Base-by-base conservation (phyloP, 2,888 invertebrate species). In the Sarcophaga subvicina region DNA sequence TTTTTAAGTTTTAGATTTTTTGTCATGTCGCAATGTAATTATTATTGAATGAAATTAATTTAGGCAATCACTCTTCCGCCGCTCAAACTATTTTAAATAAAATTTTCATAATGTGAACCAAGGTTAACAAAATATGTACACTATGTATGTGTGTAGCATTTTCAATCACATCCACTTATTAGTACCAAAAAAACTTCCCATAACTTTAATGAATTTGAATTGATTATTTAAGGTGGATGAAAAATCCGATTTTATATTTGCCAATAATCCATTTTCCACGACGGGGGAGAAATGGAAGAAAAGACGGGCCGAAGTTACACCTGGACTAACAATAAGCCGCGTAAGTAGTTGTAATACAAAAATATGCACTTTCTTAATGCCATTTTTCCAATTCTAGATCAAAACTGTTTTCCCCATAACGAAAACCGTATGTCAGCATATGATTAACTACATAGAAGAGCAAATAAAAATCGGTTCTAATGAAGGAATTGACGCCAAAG, bases 371-470 rank as follows among this genome's bases (percentile, higher is more conserved):
- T 59, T 37, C 37, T 47, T 62, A 37, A 14, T 37, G 3, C n/a
- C 37, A 22, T 66, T 10, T 37, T 69, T 59, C 12, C 12, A 25
- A 62, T 37, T 63, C 0, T 22, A 93, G 93, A 88, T 93, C 17
- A 95, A 94, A 88, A 91, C 93, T 0, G 94, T 94, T 89, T 94
- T 94, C 84, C 93, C 94, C 0, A 91, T 94, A 4, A 93, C 95
- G 10, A 90, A 91, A 20, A 92, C 93, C 25, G 94, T 94, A 8
- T 92, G 94, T 12, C 88, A 92, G 8, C 91, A 92, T 64, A 90
- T 95, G 87, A 91, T 92, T 1, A 89, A 91, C 0, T 94, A 93
- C 88, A 87, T 95, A 2, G 90, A 92, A 0, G 90, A 91, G 22
- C 90, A 92, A 17, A 89, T 91, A 0, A 90, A 88, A 54, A 88